Evolutionary conservation across 2,113 vertebrate genomes (phyloP), one percentile per base, ranked within the genome.

Genomic region (Perccottus glenii): DNA sequence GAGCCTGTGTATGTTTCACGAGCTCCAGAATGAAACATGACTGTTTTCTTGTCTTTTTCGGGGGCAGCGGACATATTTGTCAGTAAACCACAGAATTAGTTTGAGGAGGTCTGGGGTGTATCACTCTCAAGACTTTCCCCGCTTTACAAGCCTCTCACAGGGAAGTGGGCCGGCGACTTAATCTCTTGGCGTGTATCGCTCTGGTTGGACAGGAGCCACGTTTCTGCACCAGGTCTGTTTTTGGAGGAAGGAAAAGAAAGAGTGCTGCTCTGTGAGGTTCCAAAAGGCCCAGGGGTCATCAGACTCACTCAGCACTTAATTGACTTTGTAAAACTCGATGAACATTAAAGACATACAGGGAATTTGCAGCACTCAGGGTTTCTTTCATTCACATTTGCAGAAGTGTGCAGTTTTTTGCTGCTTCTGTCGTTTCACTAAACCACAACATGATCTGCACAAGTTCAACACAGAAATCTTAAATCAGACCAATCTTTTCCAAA

Each of bases 101-200:
- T 52, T 6, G 5, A 33, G 72, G 52, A 72, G 59, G 73, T 75
- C 70, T 83, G 80, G 77, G 71, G 60, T 70, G 51, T 11, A 60
- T 86, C 79, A 72, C 35, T 0, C 45, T 64, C 51, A 49, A 5
- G 27, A 46, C 67, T 58, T 53, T 48, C 42, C 19, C 64, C 55
- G 38, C 36, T 73, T 89, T 81, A 87, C 79, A 72, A 77, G 77
- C 48, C 44, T 71, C 62, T 77, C 62, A 65, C 53, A 16, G 70
- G 57, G 60, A 78, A 57, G 51, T 60, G 1, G 2, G 67, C 57
- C 75, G 52, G 19, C 8, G 5, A 60, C 49, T 59, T 86, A 68
- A 81, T 83, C 78, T 77, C 48, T 45, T 47, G 65, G 50, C 56
- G 15, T 50, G 60, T 73, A 33, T 42, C 61, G 6, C 77, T 48